Evolutionary conservation across 2,888 invertebrate species (phyloP).

Genomic region (Pteria penguin): DNA sequence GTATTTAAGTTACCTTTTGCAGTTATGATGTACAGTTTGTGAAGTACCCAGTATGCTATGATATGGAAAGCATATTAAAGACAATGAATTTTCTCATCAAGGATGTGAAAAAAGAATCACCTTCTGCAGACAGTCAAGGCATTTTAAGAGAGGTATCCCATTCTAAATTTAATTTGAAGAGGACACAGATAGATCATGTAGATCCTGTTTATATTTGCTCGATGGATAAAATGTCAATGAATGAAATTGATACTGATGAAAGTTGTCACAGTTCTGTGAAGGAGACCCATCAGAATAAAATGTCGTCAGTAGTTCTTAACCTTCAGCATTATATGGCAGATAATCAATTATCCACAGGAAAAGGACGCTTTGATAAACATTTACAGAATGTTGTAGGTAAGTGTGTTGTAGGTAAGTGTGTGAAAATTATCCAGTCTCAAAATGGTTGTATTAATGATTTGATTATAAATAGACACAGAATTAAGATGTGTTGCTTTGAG

Average conservation of each 20-base stretch:
- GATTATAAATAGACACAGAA: too few relatives aligned
- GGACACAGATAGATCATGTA: too few relatives aligned
- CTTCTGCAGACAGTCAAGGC: background rate
- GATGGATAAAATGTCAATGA: background rate
- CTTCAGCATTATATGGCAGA: conserved; percentile 42
- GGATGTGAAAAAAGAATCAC: background rate
- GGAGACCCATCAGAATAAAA: background rate
- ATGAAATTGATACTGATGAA: background rate
- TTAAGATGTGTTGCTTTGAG: too few relatives aligned
- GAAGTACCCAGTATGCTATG: background rate
- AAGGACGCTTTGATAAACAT: conserved; percentile 56
- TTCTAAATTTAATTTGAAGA: background rate
- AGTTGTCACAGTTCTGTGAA: background rate
- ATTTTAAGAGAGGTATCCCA: background rate
- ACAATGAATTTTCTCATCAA: background rate
- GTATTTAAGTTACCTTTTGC: background rate
- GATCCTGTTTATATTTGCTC: background rate
- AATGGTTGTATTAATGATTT: too few relatives aligned
- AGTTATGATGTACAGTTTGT: conserved; percentile 7
- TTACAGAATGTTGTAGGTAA: too few relatives aligned
- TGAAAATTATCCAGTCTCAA: too few relatives aligned
- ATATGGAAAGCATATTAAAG: background rate
- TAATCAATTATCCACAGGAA: conserved; percentile 41
- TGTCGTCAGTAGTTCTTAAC: conserved; percentile 32
- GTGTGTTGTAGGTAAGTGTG: too few relatives aligned